Base-by-base conservation (phyloP, 23 tunicate species). In the Oikopleura vanhoeffeni region DNA sequence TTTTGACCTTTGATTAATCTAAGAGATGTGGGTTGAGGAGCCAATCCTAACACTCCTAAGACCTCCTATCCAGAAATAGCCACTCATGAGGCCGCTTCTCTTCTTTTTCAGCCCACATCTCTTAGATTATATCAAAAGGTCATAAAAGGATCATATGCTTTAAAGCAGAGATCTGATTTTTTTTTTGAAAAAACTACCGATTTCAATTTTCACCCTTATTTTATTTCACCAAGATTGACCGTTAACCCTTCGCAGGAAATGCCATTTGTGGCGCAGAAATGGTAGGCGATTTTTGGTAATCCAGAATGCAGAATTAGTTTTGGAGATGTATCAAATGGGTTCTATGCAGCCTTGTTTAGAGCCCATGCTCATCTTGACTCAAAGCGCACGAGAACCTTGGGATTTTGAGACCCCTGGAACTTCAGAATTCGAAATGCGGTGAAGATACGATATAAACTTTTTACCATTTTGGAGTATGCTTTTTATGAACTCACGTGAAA, bases 341-440 rank as follows among this genome's bases (percentile, higher is more conserved):
- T 91, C 91, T 39, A 89, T 89, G 41, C 98, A 93, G 57, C 98
- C 98, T 8, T 93, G 89, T 83, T 93, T 86, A 86, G 98, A 71
- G 94, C 98, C 2, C 98, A 93, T 76, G 98, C 94, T 30, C 98
- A 93, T 40, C 88, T 93, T 36, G 98, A 93, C 85, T 89, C 98
- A 8, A 34, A 92, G 40, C 83, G 98, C 1, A 84, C 94, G 0
- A 94, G 90, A 42, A 94, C 98, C 0, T 93, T 91, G 94, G 67
- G 89, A 57, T 93, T 39, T 60, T 94, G 86, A 4, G 89, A 93
- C 41, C 49, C 67, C 8, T 86, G 85, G 76, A 88, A 76, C 60
- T 40, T 67, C 2, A 79, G 39, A 1, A 93, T 93, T 1, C 86
- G 98, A 0, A 84, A 40, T 1, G 90, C 97, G 30, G 39, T 93